These are phyloP conservation scores for Ostrea denselamellosa DNA, from an alignment of 1,140 invertebrate genomes.

Conservation along the genomic window DNA sequence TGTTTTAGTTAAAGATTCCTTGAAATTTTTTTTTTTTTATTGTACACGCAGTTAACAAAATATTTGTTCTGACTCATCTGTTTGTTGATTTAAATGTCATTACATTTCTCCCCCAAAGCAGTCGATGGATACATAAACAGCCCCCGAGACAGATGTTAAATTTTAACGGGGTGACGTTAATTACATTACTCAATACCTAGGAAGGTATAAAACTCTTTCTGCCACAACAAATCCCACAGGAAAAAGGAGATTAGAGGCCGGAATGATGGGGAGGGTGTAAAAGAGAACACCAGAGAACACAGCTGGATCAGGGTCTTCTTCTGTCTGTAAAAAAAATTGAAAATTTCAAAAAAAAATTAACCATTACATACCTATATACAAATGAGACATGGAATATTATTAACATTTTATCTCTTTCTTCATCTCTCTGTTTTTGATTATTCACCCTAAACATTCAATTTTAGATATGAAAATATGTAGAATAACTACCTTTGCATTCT, in stretches of 20 bases:
- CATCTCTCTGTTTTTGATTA: background rate
- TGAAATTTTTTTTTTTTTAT: too few relatives aligned
- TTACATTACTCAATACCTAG: conserved; percentile 82
- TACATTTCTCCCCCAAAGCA: background rate
- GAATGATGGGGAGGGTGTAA: conserved; percentile 92
- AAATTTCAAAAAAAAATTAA: conserved; percentile 2
- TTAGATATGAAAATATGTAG: background rate
- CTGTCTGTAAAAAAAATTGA: background rate
- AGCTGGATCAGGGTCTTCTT: background rate
- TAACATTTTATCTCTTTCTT: background rate
- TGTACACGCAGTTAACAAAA: background rate
- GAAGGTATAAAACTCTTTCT: conserved; percentile 96
- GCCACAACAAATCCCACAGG: conserved; percentile 98
- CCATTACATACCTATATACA: background rate
- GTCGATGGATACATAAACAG: background rate
- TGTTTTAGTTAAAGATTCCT: too few relatives aligned
- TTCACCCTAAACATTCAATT: background rate
- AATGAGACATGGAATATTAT: background rate
- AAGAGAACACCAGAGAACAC: conserved; percentile 83
- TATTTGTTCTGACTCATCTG: background rate
- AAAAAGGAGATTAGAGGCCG: conserved; percentile 97
- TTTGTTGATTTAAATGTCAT: conserved; percentile 15
- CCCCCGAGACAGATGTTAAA: background rate
- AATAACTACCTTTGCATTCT: conserved; percentile 43
- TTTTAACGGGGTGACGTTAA: background rate